phyloP scores from a whole-genome alignment of 2,797 vertebrate species.

The Microhierax caerulescens region DNA sequence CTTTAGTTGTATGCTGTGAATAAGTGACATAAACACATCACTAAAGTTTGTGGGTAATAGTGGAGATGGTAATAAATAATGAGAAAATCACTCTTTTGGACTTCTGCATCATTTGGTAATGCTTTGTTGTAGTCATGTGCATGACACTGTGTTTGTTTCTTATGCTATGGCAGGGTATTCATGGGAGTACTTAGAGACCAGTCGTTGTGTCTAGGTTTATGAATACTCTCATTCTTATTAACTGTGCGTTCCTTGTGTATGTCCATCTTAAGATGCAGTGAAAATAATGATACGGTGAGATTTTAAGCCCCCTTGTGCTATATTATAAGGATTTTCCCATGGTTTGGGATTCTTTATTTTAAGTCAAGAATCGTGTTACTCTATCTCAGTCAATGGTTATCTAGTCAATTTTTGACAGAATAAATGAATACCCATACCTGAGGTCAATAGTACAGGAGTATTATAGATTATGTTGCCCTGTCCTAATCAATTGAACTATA shows the following conservation, averaged over 20 bases:
- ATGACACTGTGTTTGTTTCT: not conserved
- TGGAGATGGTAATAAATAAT: not conserved
- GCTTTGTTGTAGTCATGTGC: not conserved
- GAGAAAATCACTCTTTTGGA: not conserved
- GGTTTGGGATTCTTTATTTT: not conserved
- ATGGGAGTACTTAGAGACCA: not conserved
- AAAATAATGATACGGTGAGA: not conserved
- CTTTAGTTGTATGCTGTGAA: not conserved
- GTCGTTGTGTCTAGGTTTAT: not conserved
- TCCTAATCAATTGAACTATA: not conserved
- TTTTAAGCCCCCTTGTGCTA: not conserved
- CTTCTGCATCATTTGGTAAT: not conserved
- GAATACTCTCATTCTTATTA: not conserved
- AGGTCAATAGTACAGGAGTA: constrained; percentile 17
- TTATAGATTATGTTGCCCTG: not conserved
- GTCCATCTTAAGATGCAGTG: not conserved
- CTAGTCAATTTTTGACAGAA: constrained; percentile 12
- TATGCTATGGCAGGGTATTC: not conserved
- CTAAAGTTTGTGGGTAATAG: not conserved
- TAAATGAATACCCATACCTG: not conserved
- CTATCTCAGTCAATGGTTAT: not conserved
- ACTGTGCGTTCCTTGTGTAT: not conserved
- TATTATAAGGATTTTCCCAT: not conserved
- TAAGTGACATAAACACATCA: not conserved
- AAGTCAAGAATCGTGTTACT: not conserved